Percentiles rank a stretch among this genome's conserved stretches.
Evolutionary conservation across 2,888 invertebrate species (phyloP).

Genomic region (Cynaeus angustus): DNA sequence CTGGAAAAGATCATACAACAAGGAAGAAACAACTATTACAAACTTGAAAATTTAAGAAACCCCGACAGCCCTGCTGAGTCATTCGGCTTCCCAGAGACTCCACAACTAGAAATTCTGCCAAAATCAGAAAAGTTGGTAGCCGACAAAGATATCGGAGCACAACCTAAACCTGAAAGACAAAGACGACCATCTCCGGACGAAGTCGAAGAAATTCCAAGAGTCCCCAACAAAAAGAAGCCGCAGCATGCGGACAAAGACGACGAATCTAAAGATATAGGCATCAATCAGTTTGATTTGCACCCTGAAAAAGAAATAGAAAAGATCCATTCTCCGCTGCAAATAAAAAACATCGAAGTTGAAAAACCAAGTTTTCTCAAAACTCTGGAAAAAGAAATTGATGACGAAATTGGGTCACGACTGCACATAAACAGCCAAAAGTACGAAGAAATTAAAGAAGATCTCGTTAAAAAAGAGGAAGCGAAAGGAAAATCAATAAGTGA

Average conservation of each 20-base stretch:
- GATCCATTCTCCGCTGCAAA: not conserved
- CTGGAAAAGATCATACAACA: slow-evolving; percentile 37
- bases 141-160: slow-evolving; percentile 1
- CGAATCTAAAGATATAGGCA: slow-evolving; percentile 38
- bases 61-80: not conserved
- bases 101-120: not conserved
- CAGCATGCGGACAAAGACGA: slow-evolving; percentile 27
- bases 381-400: slow-evolving; percentile 26
- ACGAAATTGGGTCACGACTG: slow-evolving; percentile 22
- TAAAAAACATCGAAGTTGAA: not conserved
- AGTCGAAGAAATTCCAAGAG: slow-evolving; percentile 21
- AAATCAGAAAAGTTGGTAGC: not conserved
- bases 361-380: not conserved
- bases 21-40: slow-evolving; percentile 42
- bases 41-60: slow-evolving; percentile 35
- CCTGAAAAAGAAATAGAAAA: slow-evolving; percentile 19
- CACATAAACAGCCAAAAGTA: slow-evolving; percentile 45
- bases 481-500: slow-evolving; percentile 18
- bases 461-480: slow-evolving; percentile 30
- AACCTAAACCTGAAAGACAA: not conserved
- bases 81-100: not conserved
- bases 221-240: not conserved
- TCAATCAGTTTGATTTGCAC: slow-evolving; percentile 4
- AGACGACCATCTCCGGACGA: slow-evolving; percentile 3
- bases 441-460: slow-evolving; percentile 34